These are phyloP conservation scores for Petrophora chlorosata DNA, from an alignment of 2,888 invertebrate genomes.

Conservation along the genomic window DNA sequence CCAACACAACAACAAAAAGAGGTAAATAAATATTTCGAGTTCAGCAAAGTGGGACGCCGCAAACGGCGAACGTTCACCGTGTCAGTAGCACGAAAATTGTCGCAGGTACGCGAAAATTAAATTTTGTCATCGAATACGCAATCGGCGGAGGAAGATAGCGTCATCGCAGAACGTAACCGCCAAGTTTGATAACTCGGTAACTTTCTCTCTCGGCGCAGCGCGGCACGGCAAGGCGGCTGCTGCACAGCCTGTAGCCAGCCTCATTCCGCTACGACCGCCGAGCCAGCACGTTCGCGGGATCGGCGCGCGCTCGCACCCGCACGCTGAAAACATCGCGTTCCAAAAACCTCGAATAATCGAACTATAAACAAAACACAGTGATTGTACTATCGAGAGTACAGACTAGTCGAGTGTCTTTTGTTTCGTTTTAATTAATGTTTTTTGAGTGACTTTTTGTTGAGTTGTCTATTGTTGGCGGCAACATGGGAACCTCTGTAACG, in stretches of 20 bases:
- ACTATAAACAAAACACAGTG: conserved; percentile 47
- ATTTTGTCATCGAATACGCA: conserved; percentile 81
- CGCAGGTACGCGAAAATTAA: conserved; percentile 66
- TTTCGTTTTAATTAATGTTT: conserved; percentile 48
- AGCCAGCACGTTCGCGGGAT: conserved; percentile 66
- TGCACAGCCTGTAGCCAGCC: conserved; percentile 51
- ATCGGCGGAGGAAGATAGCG: conserved; percentile 71
- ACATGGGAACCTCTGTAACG: conserved; percentile 71
- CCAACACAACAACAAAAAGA: conserved; percentile 22
- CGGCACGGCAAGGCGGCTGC: conserved; percentile 44
- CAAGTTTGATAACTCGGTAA: conserved; percentile 78
- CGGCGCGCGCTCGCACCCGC: conserved; percentile 61
- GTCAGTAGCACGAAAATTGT: conserved; percentile 72
- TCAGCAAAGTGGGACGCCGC: conserved; percentile 61
- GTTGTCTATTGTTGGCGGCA: conserved; percentile 55
- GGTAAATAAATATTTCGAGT: conserved; percentile 49
- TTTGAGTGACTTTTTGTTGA: conserved; percentile 57
- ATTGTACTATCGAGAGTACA: conserved; percentile 38
- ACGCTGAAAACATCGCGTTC: conserved; percentile 40
- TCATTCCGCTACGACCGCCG: conserved; percentile 67
- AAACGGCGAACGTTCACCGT: conserved; percentile 62
- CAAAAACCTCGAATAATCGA: conserved; percentile 39
- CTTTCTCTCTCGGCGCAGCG: conserved; percentile 78
- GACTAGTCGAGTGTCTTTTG: conserved; percentile 49
- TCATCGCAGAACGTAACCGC: conserved; percentile 80